Percentiles rank a stretch among this genome's conserved stretches.
Conservation (phyloP, 2,888 invertebrate genomes). For the Diarsia rubi region DNA sequence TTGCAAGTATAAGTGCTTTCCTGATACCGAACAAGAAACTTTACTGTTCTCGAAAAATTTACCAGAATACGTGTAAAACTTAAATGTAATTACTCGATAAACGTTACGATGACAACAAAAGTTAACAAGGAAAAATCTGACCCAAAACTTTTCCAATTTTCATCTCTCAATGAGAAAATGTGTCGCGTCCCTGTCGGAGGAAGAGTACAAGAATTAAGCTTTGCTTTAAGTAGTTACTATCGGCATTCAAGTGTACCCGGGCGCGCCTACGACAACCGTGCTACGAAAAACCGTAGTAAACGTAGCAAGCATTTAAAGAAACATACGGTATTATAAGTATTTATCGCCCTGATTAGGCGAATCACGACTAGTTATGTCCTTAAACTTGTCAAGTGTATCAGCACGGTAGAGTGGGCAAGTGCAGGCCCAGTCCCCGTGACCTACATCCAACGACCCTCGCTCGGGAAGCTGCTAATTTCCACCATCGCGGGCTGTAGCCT, state of each 20-base stretch:
- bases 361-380: slow-evolving; percentile 86
- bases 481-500: slow-evolving; percentile 84
- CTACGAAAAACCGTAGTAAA: slow-evolving; percentile 64
- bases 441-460: slow-evolving; percentile 90
- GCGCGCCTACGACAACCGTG: slow-evolving; percentile 45
- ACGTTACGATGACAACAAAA: slow-evolving; percentile 37
- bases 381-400: slow-evolving; percentile 89
- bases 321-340: slow-evolving; percentile 47
- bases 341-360: slow-evolving; percentile 64
- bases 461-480: slow-evolving; percentile 91
- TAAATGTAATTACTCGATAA: slow-evolving; percentile 30
- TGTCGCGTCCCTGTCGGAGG: slow-evolving; percentile 18
- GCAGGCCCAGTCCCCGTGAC: slow-evolving; percentile 90
- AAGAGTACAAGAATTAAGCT: slow-evolving; percentile 4
- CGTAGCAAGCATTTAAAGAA: slow-evolving; percentile 42
- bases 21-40: not conserved
- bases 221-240: slow-evolving; percentile 20
- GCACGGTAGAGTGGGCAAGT: slow-evolving; percentile 88
- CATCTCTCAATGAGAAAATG: slow-evolving; percentile 42
- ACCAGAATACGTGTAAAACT: slow-evolving; percentile 12
- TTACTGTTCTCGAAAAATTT: not conserved
- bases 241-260: not conserved
- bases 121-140: slow-evolving; percentile 34
- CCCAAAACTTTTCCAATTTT: slow-evolving; percentile 66
- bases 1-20: not conserved